phyloP scores from a whole-genome alignment of 2,888 invertebrate species.

The Cetonia aurata region DNA sequence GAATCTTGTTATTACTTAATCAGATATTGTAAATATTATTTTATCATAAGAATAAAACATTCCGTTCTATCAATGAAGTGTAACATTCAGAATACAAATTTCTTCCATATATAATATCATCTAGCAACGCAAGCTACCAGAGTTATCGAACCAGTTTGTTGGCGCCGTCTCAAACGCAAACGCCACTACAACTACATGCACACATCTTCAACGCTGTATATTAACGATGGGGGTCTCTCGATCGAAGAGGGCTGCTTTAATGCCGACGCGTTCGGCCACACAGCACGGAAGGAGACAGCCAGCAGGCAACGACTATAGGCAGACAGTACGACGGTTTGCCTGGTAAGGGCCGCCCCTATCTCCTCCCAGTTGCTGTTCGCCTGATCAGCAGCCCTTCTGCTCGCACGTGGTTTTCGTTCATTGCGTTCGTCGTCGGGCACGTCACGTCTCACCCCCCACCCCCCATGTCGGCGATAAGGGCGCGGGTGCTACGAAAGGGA shows the following conservation, averaged over 20 bases:
- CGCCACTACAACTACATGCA: neutral
- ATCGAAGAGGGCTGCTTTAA: slow-evolving; percentile 7
- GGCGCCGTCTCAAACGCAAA: no score
- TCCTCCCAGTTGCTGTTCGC: slow-evolving; percentile 53
- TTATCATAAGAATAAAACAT: no score
- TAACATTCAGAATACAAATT: neutral
- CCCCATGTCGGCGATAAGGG: neutral
- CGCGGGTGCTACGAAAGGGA: no score
- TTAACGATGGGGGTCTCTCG: no score
- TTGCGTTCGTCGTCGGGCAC: slow-evolving; percentile 4
- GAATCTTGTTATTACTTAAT: no score
- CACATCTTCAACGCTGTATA: neutral
- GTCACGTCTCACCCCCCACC: neutral
- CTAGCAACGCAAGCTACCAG: no score
- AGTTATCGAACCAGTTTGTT: no score
- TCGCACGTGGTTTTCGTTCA: slow-evolving; percentile 52
- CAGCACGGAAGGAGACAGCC: neutral
- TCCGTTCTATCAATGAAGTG: no score
- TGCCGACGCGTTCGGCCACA: neutral
- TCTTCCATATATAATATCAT: no score
- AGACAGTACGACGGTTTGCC: slow-evolving; percentile 11
- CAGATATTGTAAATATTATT: no score
- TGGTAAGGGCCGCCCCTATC: slow-evolving; percentile 49
- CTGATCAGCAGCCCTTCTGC: slow-evolving; percentile 59
- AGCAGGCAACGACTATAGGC: neutral